phyloP scores from a whole-genome alignment of 2,888 invertebrate genomes.

The Calephelis perditalis region DNA sequence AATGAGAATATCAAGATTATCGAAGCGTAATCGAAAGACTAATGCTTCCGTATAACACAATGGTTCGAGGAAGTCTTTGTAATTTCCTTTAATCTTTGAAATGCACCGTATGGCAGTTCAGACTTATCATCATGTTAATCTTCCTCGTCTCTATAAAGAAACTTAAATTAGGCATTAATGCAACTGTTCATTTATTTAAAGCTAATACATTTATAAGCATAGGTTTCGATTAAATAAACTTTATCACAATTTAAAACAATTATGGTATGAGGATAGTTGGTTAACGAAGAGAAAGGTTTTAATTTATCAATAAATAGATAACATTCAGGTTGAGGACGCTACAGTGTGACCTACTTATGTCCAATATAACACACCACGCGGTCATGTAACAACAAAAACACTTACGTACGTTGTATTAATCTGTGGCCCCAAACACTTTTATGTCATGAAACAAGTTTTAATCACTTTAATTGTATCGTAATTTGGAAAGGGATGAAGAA shows the following conservation, averaged over 20 bases:
- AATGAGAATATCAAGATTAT: constrained; percentile 60
- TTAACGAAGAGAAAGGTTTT: constrained; percentile 22
- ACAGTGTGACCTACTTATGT: constrained; percentile 66
- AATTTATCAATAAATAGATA: constrained; percentile 30
- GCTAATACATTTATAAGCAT: no score
- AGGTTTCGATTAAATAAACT: no score
- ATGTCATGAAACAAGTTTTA: constrained; percentile 29
- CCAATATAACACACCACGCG: neutral
- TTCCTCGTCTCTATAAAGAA: no score
- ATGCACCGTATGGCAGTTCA: neutral
- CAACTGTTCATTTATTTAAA: no score
- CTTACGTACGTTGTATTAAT: constrained; percentile 5
- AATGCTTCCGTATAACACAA: constrained; percentile 50
- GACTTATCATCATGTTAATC: neutral
- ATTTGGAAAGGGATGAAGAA: constrained; percentile 34
- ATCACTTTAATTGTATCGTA: constrained; percentile 38
- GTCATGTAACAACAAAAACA: constrained; percentile 1
- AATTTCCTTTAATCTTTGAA: constrained; percentile 31
- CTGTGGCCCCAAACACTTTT: constrained; percentile 22
- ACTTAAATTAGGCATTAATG: no score
- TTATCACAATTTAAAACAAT: no score
- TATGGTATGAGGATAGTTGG: no score
- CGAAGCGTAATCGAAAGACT: constrained; percentile 58
- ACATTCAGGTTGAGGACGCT: constrained; percentile 59
- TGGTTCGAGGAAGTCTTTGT: constrained; percentile 43